Percentiles rank a stretch among this genome's conserved stretches.
These are phyloP conservation scores for Tillus elongatus DNA, from an alignment of 2,888 invertebrate species.

Conservation along the genomic window DNA sequence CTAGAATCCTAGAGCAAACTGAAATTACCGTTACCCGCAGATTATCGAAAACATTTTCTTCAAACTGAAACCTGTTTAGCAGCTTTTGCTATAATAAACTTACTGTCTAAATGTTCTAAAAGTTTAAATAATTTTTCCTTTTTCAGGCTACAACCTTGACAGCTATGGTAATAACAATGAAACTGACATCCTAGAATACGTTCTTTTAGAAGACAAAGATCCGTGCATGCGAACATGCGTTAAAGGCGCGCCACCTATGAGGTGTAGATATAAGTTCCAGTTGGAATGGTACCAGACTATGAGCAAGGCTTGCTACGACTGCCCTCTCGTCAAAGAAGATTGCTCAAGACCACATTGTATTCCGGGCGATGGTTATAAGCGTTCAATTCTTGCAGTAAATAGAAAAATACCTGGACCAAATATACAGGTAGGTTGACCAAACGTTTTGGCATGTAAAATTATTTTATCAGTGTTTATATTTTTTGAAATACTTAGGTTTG, in stretches of 20 bases:
- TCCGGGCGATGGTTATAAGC: constrained; percentile 68
- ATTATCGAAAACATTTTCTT: too few species aligned
- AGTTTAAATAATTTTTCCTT: too few species aligned
- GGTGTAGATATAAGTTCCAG: constrained; percentile 63
- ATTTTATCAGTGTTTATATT: not conserved
- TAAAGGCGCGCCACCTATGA: constrained; percentile 51
- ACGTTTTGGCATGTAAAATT: constrained; percentile 4
- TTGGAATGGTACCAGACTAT: constrained; percentile 77
- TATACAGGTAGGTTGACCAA: constrained; percentile 54
- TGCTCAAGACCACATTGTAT: constrained; percentile 74
- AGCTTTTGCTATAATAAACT: too few species aligned
- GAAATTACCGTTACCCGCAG: too few species aligned
- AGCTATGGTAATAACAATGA: constrained; percentile 7
- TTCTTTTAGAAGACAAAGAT: constrained; percentile 27
- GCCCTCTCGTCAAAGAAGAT: constrained; percentile 65
- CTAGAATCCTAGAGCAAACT: too few species aligned
- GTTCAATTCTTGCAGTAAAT: constrained; percentile 71
- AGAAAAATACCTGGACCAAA: constrained; percentile 80
- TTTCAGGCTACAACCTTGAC: too few species aligned
- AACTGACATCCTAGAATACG: constrained; percentile 27
- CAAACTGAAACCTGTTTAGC: too few species aligned
- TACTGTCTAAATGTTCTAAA: too few species aligned
- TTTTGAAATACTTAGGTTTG: constrained; percentile 55
- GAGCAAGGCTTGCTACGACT: constrained; percentile 81
- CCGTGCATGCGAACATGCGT: constrained; percentile 61